Evolutionary conservation across 1,140 invertebrate species (phyloP).

Genomic region (Neuroterus valhalla): DNA sequence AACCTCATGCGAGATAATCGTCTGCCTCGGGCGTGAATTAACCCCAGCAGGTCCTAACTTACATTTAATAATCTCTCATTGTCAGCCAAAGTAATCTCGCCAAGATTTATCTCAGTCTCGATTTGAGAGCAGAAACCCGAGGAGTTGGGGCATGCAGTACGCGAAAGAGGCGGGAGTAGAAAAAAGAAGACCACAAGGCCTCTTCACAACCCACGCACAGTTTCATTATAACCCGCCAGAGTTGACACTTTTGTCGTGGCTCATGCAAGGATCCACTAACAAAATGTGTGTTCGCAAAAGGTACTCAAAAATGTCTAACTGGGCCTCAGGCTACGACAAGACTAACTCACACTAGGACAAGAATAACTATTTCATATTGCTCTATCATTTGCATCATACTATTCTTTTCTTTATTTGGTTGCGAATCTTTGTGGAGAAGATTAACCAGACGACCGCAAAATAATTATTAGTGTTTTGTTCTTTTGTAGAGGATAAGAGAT

Average conservation of each 20-base stretch:
- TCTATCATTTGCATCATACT: too few species aligned
- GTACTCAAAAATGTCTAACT: not conserved
- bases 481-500: not conserved
- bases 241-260: slow-evolving; percentile 10
- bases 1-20: slow-evolving; percentile 6
- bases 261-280: not conserved
- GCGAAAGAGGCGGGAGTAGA: slow-evolving; percentile 18
- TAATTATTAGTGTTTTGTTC: not conserved
- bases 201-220: slow-evolving; percentile 14
- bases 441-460: not conserved
- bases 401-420: too few species aligned
- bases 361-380: too few species aligned
- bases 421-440: too few species aligned
- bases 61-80: slow-evolving; percentile 27
- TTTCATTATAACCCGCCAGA: slow-evolving; percentile 23
- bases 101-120: slow-evolving; percentile 17
- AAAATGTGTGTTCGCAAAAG: not conserved
- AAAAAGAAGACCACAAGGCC: slow-evolving; percentile 15
- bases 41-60: slow-evolving; percentile 3
- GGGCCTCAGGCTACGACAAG: not conserved
- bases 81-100: slow-evolving; percentile 18
- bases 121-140: slow-evolving; percentile 16
- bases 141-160: not conserved
- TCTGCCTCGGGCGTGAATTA: not conserved
- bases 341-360: too few species aligned